Evolutionary conservation across 92 coral and sea anemone species (phyloP).

Genomic region (Epizoanthus stellaris): DNA sequence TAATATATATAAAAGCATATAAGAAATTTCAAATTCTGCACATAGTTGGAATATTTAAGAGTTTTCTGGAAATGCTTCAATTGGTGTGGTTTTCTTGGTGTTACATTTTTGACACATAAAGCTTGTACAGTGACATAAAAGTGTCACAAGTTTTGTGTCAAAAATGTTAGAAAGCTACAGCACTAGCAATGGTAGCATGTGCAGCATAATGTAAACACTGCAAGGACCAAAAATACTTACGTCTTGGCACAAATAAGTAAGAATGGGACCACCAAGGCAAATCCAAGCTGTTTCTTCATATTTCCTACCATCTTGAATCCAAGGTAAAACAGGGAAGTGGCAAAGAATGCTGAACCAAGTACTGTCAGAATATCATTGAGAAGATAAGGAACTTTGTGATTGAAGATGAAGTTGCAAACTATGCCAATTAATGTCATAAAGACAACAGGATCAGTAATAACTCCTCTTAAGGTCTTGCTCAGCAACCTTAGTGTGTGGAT

Average conservation of each 20-base stretch:
- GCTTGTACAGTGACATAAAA: too few species aligned
- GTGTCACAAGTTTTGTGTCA: neutral
- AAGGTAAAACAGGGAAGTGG: slow-evolving; percentile 84
- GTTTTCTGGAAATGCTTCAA: too few species aligned
- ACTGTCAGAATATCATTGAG: slow-evolving; percentile 61
- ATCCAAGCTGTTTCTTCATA: slow-evolving; percentile 79
- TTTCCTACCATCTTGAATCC: slow-evolving; percentile 94
- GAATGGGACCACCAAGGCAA: slow-evolving; percentile 78
- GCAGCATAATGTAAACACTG: neutral
- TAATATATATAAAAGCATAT: too few species aligned
- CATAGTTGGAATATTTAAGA: too few species aligned
- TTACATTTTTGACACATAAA: too few species aligned
- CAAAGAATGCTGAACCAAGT: slow-evolving; percentile 83
- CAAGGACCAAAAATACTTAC: slow-evolving; percentile 57
- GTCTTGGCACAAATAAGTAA: slow-evolving; percentile 76
- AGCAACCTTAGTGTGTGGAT: slow-evolving; percentile 56
- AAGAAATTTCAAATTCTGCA: too few species aligned
- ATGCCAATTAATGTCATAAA: slow-evolving; percentile 85
- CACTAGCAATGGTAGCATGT: neutral
- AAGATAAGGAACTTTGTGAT: slow-evolving; percentile 63
- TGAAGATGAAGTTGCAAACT: slow-evolving; percentile 62
- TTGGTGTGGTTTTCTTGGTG: too few species aligned
- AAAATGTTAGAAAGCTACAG: neutral
- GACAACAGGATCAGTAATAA: slow-evolving; percentile 75
- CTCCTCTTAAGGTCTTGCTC: slow-evolving; percentile 71